phyloP scores from a whole-genome alignment of 2,797 vertebrate genomes.

The Rousettus madagascariensis region DNA sequence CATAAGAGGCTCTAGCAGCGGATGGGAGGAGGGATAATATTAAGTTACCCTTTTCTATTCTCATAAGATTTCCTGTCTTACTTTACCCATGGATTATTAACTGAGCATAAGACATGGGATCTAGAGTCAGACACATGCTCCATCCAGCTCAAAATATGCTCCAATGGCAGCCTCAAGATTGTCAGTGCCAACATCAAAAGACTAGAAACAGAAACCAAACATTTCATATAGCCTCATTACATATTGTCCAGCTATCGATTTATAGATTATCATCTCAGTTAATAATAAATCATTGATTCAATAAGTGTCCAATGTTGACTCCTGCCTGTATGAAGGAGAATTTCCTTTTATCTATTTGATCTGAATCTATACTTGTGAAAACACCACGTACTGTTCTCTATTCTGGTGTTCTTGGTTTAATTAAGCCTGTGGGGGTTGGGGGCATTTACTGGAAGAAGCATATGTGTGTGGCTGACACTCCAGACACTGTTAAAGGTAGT shows the following conservation, averaged over 20 bases:
- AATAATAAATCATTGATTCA: neutral
- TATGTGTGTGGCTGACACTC: neutral
- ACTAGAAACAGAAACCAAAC: neutral
- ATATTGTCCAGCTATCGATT: neutral
- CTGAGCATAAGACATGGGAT: neutral
- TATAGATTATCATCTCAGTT: neutral
- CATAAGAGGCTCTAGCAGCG: neutral
- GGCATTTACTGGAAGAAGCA: too few relatives aligned
- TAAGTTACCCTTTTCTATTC: neutral
- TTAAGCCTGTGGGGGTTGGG: neutral
- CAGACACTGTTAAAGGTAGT: neutral
- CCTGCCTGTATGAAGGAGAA: neutral
- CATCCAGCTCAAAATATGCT: neutral
- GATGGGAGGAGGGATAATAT: neutral
- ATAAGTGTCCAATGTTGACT: neutral
- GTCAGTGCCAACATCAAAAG: neutral
- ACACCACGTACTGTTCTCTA: neutral
- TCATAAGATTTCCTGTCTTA: neutral
- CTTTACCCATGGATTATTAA: constrained; percentile 1
- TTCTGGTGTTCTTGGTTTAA: neutral
- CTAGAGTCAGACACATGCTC: neutral
- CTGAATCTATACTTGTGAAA: neutral
- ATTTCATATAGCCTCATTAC: neutral
- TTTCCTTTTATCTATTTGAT: neutral
- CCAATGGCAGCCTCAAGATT: neutral